Evolutionary conservation across 2,888 invertebrate genomes (phyloP).

Genomic region (Scaptomyza cyrtandrae): DNA sequence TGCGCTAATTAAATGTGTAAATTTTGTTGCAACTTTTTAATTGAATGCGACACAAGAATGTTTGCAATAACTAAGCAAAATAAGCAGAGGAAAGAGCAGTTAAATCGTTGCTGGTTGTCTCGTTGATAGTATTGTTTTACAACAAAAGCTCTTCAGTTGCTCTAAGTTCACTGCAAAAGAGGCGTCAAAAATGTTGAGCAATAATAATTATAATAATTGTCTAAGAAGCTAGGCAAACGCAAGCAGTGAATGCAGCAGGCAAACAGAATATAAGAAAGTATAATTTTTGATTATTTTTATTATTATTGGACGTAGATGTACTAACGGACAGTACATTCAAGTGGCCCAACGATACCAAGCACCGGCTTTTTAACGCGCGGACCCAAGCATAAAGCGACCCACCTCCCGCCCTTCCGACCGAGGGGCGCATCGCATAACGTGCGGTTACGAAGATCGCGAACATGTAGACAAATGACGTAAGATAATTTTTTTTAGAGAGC

Average conservation of each 20-base stretch:
- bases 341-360: too few relatives aligned
- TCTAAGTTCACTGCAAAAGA: slow-evolving; percentile 59
- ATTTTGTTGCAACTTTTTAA: slow-evolving; percentile 68
- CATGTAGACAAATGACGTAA: too few relatives aligned
- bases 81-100: slow-evolving; percentile 35
- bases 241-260: slow-evolving; percentile 45
- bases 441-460: too few relatives aligned
- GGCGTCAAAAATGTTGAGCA: slow-evolving; percentile 31
- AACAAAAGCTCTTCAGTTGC: slow-evolving; percentile 38
- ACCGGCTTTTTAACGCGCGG: too few relatives aligned
- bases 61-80: slow-evolving; percentile 65
- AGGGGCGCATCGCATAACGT: too few relatives aligned
- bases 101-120: slow-evolving; percentile 19
- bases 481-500: too few relatives aligned
- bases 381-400: too few relatives aligned
- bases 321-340: too few relatives aligned
- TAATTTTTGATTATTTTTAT: too few relatives aligned
- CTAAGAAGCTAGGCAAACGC: slow-evolving; percentile 21
- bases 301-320: too few relatives aligned
- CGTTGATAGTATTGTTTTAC: slow-evolving; percentile 28
- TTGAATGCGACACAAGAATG: slow-evolving; percentile 73
- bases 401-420: too few relatives aligned
- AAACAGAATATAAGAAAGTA: slow-evolving; percentile 12
- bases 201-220: slow-evolving; percentile 18
- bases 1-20: slow-evolving; percentile 76